phyloP scores from a whole-genome alignment of 2,797 vertebrate genomes.

The Lophotriccus pileatus region DNA sequence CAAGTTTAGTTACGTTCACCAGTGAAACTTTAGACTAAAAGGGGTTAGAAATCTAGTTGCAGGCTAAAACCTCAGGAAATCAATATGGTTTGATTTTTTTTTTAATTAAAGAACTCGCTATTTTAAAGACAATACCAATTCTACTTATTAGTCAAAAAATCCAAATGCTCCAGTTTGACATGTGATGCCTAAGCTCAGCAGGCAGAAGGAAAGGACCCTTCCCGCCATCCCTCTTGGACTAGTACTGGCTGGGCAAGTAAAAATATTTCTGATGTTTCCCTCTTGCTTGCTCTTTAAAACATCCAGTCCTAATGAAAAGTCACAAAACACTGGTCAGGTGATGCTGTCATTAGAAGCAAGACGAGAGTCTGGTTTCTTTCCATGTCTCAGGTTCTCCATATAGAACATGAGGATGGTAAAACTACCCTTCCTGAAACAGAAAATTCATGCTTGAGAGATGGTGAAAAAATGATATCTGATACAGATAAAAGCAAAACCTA shows the following conservation, averaged over 20 bases:
- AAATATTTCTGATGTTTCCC: background rate
- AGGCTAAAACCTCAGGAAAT: background rate
- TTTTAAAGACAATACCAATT: background rate
- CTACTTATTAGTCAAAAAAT: background rate
- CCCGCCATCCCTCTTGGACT: background rate
- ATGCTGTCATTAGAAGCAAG: background rate
- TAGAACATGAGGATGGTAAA: background rate
- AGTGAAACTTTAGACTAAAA: background rate
- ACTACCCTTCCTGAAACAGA: background rate
- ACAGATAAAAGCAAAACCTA: background rate
- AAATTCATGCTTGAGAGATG: background rate
- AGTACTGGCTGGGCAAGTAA: background rate
- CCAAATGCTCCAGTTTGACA: background rate
- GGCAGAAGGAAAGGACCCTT: background rate
- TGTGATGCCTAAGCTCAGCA: background rate
- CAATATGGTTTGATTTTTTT: background rate
- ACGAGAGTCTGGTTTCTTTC: background rate
- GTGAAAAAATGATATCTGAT: background rate
- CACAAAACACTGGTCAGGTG: background rate
- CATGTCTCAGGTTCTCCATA: background rate
- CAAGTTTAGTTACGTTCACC: slow-evolving; percentile 18
- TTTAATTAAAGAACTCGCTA: background rate
- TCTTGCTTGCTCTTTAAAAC: background rate
- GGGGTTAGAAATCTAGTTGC: background rate
- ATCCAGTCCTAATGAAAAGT: background rate